A percentile compares a stretch with the other conserved stretches of the same genome.
phyloP scores from a whole-genome alignment of 2,888 invertebrate genomes.

The Aricia artaxerxes region DNA sequence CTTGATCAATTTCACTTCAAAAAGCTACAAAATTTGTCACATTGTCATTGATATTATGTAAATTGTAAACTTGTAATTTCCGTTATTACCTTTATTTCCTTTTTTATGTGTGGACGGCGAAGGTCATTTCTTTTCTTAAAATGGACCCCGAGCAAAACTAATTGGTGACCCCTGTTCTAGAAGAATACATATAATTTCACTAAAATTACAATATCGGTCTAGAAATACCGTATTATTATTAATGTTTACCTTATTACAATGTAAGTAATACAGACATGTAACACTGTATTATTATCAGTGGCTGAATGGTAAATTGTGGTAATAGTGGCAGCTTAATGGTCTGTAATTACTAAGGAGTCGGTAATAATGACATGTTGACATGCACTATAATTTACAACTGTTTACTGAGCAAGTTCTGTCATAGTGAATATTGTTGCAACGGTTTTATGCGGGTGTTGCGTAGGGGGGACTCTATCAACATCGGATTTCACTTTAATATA shows the following conservation, averaged over 20 bases:
- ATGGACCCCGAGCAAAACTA: no score
- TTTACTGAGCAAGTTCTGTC: constrained; percentile 22
- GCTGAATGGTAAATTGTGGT: constrained; percentile 21
- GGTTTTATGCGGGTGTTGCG: not conserved
- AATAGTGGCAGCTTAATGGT: constrained; percentile 22
- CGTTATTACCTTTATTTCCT: no score
- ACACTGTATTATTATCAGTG: constrained; percentile 15
- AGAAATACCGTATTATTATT: constrained; percentile 11
- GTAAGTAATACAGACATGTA: constrained; percentile 21
- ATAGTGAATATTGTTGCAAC: constrained; percentile 17
- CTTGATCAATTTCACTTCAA: no score
- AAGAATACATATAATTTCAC: not conserved
- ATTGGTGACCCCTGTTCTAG: not conserved
- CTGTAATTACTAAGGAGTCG: constrained; percentile 23
- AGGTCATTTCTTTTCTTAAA: no score
- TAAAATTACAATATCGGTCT: constrained; percentile 6
- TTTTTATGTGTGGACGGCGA: no score
- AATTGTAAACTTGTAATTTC: no score
- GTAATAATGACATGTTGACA: constrained; percentile 26
- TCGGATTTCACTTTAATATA: not conserved
- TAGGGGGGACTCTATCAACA: not conserved
- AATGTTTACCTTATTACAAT: constrained; percentile 18
- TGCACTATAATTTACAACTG: constrained; percentile 25
- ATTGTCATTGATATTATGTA: no score
- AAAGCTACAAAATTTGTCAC: no score